Base-by-base conservation (phyloP, 2,888 invertebrate species). In the Ophion costatus region DNA sequence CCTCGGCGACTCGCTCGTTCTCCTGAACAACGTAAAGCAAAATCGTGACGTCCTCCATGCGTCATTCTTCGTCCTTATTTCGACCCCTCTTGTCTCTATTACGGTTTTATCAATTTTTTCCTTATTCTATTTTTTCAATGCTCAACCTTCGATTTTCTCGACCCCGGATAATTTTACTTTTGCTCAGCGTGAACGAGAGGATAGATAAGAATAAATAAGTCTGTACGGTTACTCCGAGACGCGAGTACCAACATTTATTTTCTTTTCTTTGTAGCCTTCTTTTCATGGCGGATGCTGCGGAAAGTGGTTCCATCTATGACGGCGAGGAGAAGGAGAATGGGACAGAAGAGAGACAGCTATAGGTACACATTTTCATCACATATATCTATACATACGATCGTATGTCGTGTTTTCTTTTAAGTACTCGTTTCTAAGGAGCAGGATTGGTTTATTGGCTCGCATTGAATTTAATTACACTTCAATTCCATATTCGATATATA, bases 1-100 rank as follows among this genome's bases (percentile, higher is more conserved):
- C 89, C 83, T 91, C 89, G 76, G 89, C 90, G 14, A 89, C 88
- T 79, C 89, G 87, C 83, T 90, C 90, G 85, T 90, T 88, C 86
- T 89, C 90, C 90, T 90, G 89, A 87, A 88, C 86, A 89, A 88
- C 81, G 86, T 88, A 88, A 85, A 88, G 88, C 75, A 89, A 87
- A 85, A 84, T 74, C 38, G 82, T 82, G 76, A 85, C 76, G 80
- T 76, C 84, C 63, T 75, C 74, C n/a, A 75, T 51, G 51, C 63
- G 56, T 66, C 56, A 66, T 66, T 33, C 51, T 76, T 66, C 24
- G 56, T 38, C 38, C 66, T 66, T 7, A 76, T 17, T 38, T 17
- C 9, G n/a, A n/a, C n/a, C 9, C 14, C 9, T 20, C 20, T 75
- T 64, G 9, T 24, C 22, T 63, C 3, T 45, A 20, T 61, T 45